Evolutionary conservation across 2,113 vertebrate genomes (phyloP).

Genomic region (Leuciscus idus): DNA sequence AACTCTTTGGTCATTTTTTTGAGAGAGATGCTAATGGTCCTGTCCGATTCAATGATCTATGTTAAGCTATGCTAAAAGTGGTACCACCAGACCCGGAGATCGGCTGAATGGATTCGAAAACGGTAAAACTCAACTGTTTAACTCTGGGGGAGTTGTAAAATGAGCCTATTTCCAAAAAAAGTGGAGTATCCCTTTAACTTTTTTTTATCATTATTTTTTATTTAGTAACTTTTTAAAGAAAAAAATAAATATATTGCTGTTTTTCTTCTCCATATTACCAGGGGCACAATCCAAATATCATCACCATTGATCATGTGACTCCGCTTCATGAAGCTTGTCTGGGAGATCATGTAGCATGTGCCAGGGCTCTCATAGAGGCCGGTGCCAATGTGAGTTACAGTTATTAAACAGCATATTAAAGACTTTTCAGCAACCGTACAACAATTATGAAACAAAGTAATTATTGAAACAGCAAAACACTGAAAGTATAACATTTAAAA

Average conservation of each 20-base stretch:
- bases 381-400: constrained; percentile 87
- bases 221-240: not conserved
- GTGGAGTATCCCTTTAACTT: too few species aligned
- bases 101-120: too few species aligned
- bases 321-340: constrained; percentile 95
- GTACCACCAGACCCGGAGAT: too few species aligned
- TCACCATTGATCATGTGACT: constrained; percentile 93
- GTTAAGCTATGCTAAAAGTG: too few species aligned
- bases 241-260: not conserved
- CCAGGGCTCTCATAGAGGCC: constrained; percentile 87
- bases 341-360: constrained; percentile 90
- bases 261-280: constrained; percentile 58
- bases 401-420: not conserved
- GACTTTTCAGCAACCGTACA: not conserved
- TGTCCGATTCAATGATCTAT: too few species aligned
- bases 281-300: constrained; percentile 89
- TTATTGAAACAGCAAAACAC: not conserved
- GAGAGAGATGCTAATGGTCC: too few species aligned
- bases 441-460: not conserved
- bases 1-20: too few species aligned
- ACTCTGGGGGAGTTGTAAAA: too few species aligned
- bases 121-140: too few species aligned
- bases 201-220: too few species aligned
- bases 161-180: too few species aligned
- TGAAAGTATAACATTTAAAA: not conserved